These are phyloP conservation scores for Aphis craccivora DNA, from an alignment of 1,140 invertebrate genomes.

Conservation along the genomic window DNA sequence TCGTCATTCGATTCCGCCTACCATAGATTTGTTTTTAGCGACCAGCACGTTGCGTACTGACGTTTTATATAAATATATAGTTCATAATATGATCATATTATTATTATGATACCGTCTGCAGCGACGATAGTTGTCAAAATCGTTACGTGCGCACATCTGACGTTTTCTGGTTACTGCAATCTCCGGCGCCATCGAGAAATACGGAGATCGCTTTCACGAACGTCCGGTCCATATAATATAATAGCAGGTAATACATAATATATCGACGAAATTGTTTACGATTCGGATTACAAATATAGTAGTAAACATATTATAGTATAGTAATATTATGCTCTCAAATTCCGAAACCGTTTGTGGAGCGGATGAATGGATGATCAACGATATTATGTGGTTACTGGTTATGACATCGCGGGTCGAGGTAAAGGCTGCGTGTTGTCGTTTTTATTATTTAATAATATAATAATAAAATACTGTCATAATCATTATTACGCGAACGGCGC, in stretches of 20 bases:
- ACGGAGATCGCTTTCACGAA: not conserved
- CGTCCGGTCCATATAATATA: not conserved
- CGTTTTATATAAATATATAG: not conserved
- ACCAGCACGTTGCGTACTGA: not conserved
- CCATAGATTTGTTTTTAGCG: not conserved
- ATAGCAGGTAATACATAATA: not conserved
- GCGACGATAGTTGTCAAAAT: not conserved
- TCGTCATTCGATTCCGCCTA: not conserved
- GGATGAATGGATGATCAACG: not conserved
- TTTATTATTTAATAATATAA: not conserved
- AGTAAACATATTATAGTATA: not conserved
- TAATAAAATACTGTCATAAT: no score
- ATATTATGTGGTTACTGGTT: not conserved
- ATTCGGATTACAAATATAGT: not conserved
- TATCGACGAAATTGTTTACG: not conserved
- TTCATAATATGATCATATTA: not conserved
- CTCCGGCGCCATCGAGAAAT: not conserved
- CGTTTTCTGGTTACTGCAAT: not conserved
- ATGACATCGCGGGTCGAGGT: not conserved
- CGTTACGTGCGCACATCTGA: not conserved
- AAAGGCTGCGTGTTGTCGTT: not conserved
- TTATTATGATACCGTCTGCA: not conserved
- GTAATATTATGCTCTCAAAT: not conserved
- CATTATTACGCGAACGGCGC: not conserved
- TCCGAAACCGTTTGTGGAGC: not conserved